phyloP scores from a whole-genome alignment of 2,113 vertebrate genomes.

The Megaleporinus macrocephalus region DNA sequence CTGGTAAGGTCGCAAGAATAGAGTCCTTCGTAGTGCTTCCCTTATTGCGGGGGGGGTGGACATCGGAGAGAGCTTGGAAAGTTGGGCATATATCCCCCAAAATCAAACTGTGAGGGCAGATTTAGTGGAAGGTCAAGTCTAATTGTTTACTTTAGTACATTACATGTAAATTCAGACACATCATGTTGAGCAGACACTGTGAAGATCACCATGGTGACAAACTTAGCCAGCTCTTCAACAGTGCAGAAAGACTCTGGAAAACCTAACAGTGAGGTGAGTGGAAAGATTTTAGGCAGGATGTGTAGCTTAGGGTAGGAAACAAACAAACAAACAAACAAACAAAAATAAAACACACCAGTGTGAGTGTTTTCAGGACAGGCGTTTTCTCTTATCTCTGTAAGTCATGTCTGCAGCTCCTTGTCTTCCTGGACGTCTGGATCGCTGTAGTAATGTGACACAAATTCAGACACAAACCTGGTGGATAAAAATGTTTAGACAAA shows the following conservation, averaged over 20 bases:
- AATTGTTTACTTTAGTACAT: not conserved
- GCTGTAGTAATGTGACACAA: constrained; percentile 30
- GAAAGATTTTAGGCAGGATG: not conserved
- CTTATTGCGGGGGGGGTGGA: constrained; percentile 23
- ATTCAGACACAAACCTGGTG: constrained; percentile 18
- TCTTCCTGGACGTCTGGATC: constrained; percentile 27
- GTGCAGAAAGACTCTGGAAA: constrained; percentile 32
- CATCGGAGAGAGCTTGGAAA: constrained; percentile 10
- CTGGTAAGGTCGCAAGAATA: constrained; percentile 4
- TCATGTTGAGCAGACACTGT: constrained; percentile 50
- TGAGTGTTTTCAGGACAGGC: constrained; percentile 11
- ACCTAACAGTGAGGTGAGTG: constrained; percentile 1
- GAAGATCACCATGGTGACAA: constrained; percentile 60
- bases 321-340: not conserved
- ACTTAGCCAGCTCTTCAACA: constrained; percentile 37
- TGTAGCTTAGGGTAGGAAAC: not conserved
- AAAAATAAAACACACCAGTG: not conserved
- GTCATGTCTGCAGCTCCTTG: constrained; percentile 42
- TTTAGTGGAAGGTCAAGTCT: not conserved
- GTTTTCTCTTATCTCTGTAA: constrained; percentile 26
- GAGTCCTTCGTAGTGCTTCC: not conserved
- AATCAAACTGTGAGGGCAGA: constrained; percentile 34
- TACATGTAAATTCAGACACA: not conserved
- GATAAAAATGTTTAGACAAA: not conserved
- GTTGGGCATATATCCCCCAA: constrained; percentile 35